phyloP scores from a whole-genome alignment of 1,140 invertebrate genomes.

The Yoshiicerus persimilis region DNA sequence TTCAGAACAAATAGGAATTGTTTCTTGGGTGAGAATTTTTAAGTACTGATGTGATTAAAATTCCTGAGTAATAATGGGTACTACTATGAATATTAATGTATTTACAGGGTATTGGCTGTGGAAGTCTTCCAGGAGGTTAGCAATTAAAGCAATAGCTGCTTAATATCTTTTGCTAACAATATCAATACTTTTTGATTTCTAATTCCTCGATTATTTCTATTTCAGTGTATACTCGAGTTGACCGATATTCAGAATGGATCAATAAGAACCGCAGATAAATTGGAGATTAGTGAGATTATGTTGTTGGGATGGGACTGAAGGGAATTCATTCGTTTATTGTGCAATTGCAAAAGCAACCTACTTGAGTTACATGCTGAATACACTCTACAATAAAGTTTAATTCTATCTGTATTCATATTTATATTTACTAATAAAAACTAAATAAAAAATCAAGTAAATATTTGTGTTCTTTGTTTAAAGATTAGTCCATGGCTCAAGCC shows the following conservation, averaged over 20 bases:
- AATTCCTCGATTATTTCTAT: background rate
- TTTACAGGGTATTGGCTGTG: conserved; percentile 20
- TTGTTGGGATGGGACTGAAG: background rate
- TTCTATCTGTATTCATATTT: too few species aligned
- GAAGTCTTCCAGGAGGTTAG: conserved; percentile 10
- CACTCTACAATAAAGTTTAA: too few species aligned
- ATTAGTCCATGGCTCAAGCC: too few species aligned
- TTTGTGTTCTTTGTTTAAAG: too few species aligned
- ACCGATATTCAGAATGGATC: conserved; percentile 10
- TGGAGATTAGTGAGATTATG: background rate
- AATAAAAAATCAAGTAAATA: too few species aligned
- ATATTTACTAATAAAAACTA: too few species aligned
- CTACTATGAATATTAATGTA: background rate
- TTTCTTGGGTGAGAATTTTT: conserved; percentile 24
- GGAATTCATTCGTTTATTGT: background rate
- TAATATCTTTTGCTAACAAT: background rate
- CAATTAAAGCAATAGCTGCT: background rate
- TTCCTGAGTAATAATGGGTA: background rate
- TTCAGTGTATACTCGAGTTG: background rate
- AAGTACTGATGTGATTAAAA: background rate
- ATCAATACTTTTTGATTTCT: background rate
- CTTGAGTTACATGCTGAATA: too few species aligned
- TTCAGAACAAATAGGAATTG: conserved; percentile 39
- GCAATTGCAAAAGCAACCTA: background rate
- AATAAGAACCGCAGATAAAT: background rate